Conservation (phyloP, 2,888 invertebrate species). For the Gortyna flavago region DNA sequence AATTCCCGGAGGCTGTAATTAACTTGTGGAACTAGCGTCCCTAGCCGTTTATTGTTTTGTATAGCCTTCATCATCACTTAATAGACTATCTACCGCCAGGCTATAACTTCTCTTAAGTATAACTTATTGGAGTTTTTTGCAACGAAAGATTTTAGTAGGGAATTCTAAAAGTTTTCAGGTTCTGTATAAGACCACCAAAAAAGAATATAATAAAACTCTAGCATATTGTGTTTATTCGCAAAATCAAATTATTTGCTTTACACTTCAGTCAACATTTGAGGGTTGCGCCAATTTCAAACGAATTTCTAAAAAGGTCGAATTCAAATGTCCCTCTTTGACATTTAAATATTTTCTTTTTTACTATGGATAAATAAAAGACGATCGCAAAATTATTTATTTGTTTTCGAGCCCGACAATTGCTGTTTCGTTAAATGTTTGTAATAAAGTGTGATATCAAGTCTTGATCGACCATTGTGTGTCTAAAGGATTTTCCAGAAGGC, state of each 20-base stretch:
- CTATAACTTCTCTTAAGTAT: constrained; percentile 1
- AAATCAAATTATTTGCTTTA: constrained; percentile 8
- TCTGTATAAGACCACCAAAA: background rate
- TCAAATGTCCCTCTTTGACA: constrained; percentile 54
- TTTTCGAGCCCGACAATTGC: constrained; percentile 40
- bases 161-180: background rate
- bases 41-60: constrained; percentile 57
- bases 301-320: constrained; percentile 51
- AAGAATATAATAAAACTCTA: background rate
- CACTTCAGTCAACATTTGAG: constrained; percentile 15
- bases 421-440: constrained; percentile 34
- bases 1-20: constrained; percentile 64
- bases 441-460: constrained; percentile 37
- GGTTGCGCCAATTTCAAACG: constrained; percentile 22
- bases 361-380: constrained; percentile 45
- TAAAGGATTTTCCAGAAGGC: constrained; percentile 25
- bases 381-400: constrained; percentile 41
- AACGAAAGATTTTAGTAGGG: background rate
- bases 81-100: constrained; percentile 43
- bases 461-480: constrained; percentile 27
- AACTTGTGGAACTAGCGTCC: constrained; percentile 55
- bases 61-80: constrained; percentile 34
- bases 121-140: background rate
- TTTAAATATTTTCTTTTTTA: constrained; percentile 45
- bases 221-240: background rate